Evolutionary conservation across 2,888 invertebrate genomes (phyloP).

Genomic region (Trichopoda pennipes): DNA sequence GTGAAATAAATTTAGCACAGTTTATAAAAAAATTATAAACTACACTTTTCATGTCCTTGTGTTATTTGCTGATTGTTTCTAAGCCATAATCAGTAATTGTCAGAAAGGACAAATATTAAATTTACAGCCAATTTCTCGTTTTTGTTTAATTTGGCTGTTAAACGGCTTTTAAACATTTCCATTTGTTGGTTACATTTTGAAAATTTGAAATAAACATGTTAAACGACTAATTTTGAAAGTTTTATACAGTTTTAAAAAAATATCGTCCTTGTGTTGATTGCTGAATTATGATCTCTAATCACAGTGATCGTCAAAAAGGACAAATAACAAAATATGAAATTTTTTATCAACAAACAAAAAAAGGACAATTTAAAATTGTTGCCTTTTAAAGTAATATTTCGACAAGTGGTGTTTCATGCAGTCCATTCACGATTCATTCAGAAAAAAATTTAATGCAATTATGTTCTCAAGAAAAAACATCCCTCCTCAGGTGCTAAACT

Average conservation of each 20-base stretch:
- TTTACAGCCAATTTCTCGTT: slow-evolving; percentile 75
- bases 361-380: too few species aligned
- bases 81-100: slow-evolving; percentile 75
- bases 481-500: too few species aligned
- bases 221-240: not conserved
- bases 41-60: slow-evolving; percentile 73
- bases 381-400: too few species aligned
- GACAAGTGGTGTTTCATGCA: too few species aligned
- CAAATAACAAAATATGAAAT: slow-evolving; percentile 69
- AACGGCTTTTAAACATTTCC: slow-evolving; percentile 74
- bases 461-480: too few species aligned
- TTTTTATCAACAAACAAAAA: too few species aligned
- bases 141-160: slow-evolving; percentile 72
- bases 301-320: slow-evolving; percentile 74
- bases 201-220: not conserved
- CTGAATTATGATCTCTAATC: slow-evolving; percentile 44
- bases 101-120: slow-evolving; percentile 78
- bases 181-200: slow-evolving; percentile 75
- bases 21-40: not conserved
- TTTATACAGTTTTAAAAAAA: not conserved
- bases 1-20: slow-evolving; percentile 56
- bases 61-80: slow-evolving; percentile 76
- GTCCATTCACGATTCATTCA: too few species aligned
- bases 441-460: too few species aligned
- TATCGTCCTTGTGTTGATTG: too few species aligned